Conservation (phyloP, 2,888 invertebrate genomes). For the Megastigmus dorsalis region DNA sequence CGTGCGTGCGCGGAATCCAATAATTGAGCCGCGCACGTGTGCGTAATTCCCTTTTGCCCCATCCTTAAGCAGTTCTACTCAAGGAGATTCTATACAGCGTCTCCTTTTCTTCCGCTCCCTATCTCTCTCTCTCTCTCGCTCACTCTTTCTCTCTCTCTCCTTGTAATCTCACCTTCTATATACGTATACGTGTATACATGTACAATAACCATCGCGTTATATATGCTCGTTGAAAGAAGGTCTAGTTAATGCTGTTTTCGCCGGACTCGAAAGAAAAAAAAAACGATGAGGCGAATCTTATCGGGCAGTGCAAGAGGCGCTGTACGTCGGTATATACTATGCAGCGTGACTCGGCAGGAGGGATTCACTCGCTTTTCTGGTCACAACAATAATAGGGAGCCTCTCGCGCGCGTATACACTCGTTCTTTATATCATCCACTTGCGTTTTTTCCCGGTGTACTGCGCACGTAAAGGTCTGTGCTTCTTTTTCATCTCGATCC, state of each 20-base stretch:
- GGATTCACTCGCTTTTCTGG: not conserved
- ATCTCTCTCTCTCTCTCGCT: not conserved
- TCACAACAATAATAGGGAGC: slow-evolving; percentile 29
- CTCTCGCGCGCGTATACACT: too few species aligned
- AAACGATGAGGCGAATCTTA: too few species aligned
- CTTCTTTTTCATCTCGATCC: too few species aligned
- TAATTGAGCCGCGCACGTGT: slow-evolving; percentile 5
- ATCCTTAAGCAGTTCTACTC: not conserved
- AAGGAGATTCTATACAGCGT: not conserved
- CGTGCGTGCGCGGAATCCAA: slow-evolving; percentile 2
- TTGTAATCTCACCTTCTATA: not conserved
- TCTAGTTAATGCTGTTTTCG: not conserved
- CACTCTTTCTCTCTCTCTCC: not conserved
- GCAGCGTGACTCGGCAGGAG: not conserved
- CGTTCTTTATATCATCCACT: too few species aligned
- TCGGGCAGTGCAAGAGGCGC: too few species aligned
- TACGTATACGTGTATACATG: not conserved
- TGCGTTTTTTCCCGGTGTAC: too few species aligned
- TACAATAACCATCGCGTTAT: not conserved
- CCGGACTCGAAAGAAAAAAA: not conserved
- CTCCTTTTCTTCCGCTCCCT: not conserved
- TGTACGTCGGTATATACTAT: not conserved
- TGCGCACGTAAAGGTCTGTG: too few species aligned
- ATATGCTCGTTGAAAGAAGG: too few species aligned
- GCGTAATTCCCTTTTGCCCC: not conserved